Evolutionary conservation across 2,888 invertebrate species (phyloP), one percentile per base, ranked within the genome.

Genomic region (Philaethria dido): DNA sequence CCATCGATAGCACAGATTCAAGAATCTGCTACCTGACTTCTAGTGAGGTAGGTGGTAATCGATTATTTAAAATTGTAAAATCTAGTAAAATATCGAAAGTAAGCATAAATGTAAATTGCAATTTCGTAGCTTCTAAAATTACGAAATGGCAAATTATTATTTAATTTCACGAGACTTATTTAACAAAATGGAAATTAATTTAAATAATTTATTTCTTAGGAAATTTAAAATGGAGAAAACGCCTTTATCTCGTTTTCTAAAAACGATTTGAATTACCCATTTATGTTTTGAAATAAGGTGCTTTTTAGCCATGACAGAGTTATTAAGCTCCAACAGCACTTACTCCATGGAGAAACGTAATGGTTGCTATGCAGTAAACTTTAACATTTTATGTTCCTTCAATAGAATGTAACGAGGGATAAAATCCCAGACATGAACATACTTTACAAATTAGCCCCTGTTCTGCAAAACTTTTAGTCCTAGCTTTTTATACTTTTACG

Each of bases 1-100:
- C 98, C 62, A 95, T 98, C 73, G 98, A 98, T 86, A 98, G 98
- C 93, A 98, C 98, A 11, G 98, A 98, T 93, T 98, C 98, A 74
- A 94, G 98, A 79, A 95, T 98, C 78, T 98, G 98, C 92, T 98
- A 98, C 92, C 94, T 98, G 84, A 98, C 98, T 75, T 98, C 98
- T 55, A 98, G 98, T 74, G 98, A 98, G 97, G 98, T 98, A 93
- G 95, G 98, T 94, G 11, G 20, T 0, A 39, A 20, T 42, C 8
- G 42, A 11, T 57, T 57, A 16, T 42, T 9, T 2, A 2, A 22
- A n/a, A 18, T 52, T 52, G 5, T 11, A 0, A 16, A 33, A 52
- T 11, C 0, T 9, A 16, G 4, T 29, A 11, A 52, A 11, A 52
- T 52, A 6, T 50, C 0, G 5, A 25, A 50, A 9, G 8, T 25